A percentile compares a stretch with the other conserved stretches of the same genome.
Conservation (phyloP, 30 jellyfish, hydroid and myxozoan species). For the Cassiopea andromeda region DNA sequence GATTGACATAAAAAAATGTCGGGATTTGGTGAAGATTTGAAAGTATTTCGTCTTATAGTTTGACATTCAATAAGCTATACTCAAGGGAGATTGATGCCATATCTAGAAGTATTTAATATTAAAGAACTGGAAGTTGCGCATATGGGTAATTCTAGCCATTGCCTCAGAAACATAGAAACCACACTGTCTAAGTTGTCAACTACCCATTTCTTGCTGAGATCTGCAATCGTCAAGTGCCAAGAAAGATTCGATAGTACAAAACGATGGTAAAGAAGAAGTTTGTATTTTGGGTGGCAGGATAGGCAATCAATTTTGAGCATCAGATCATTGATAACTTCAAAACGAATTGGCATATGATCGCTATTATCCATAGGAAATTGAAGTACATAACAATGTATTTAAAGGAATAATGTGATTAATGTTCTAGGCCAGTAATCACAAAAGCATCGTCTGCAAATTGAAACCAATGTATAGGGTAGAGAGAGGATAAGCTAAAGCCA, state of each 20-base stretch:
- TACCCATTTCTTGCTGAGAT: conserved; percentile 1
- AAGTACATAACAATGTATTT: too few relatives aligned
- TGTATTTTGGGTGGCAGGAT: conserved; percentile 1
- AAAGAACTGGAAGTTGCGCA: neutral
- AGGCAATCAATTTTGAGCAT: neutral
- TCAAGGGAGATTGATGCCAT: neutral
- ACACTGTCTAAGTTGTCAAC: neutral
- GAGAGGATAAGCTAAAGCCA: too few relatives aligned
- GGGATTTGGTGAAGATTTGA: too few relatives aligned
- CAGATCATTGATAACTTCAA: neutral
- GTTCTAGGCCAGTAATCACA: too few relatives aligned
- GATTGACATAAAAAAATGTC: too few relatives aligned
- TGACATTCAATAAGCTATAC: too few relatives aligned
- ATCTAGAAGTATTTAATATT: neutral
- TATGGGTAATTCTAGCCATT: neutral
- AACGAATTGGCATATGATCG: neutral
- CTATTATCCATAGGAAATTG: too few relatives aligned
- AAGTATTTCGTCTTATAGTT: too few relatives aligned
- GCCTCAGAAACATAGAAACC: neutral
- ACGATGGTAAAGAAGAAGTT: neutral
- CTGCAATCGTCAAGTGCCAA: conserved; percentile 4
- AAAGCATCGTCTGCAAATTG: too few relatives aligned
- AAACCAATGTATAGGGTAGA: too few relatives aligned
- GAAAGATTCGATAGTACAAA: conserved; percentile 8
- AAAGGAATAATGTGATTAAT: too few relatives aligned